Evolutionary conservation across 2,797 vertebrate genomes (phyloP).

Genomic region (Enteromius thamalakanensis): DNA sequence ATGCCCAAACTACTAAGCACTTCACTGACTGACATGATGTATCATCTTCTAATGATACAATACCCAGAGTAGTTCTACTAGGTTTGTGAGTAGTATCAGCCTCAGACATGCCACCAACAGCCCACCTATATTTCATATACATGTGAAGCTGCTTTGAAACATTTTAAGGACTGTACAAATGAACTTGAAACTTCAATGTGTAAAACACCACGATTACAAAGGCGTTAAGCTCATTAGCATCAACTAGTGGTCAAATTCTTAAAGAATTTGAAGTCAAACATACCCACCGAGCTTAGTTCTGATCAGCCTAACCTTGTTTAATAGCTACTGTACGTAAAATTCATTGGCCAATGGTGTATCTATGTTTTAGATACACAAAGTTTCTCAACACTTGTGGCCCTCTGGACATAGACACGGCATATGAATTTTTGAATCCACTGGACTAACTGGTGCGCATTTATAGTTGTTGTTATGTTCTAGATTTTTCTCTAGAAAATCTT

Average conservation of each 20-base stretch:
- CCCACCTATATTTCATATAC: not conserved
- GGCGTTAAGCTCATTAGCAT: too few species aligned
- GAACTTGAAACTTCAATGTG: not conserved
- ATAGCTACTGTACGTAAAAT: not conserved
- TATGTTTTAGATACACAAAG: not conserved
- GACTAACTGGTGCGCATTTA: not conserved
- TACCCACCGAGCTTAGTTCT: not conserved
- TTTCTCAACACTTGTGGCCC: not conserved
- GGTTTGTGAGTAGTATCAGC: not conserved
- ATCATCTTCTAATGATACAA: not conserved
- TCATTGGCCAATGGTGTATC: not conserved
- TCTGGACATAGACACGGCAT: not conserved
- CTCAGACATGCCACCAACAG: not conserved
- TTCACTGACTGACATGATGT: conserved; percentile 5
- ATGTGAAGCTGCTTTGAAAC: not conserved
- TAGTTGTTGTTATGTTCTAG: too few species aligned
- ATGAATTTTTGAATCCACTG: not conserved
- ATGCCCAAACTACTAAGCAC: not conserved
- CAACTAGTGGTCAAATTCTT: not conserved
- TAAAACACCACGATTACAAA: not conserved
- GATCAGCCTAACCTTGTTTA: not conserved
- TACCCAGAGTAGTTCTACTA: not conserved
- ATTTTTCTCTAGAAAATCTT: not conserved
- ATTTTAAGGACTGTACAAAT: too few species aligned
- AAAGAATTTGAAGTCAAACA: too few species aligned